Base-by-base conservation (phyloP, 2,888 invertebrate species). In the Tiliacea aurago region DNA sequence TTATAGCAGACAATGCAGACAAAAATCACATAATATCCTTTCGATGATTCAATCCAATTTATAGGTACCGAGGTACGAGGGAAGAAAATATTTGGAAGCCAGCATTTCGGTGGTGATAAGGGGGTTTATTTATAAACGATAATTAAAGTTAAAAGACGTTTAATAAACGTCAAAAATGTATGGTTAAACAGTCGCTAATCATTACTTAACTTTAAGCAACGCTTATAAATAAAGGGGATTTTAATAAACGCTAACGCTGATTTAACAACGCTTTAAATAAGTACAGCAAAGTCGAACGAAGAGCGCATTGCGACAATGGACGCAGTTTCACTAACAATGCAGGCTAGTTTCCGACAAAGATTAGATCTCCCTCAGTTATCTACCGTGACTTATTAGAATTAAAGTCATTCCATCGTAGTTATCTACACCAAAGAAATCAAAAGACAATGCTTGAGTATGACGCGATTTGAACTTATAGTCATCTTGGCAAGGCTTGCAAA, bases 371-470 rank as follows among this genome's bases (percentile, higher is more conserved):
- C 43, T 49, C 41, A 73, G 78, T 65, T 63, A 78, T 28, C 28
- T 28, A 28, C 43, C 49, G 62, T 66, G 55, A 56, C 69, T 49
- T 70, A 73, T 55, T 63, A 59, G 33, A 70, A 55, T 45, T 43
- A 58, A 41, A 55, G 81, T 64, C 18, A 43, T 64, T 73, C 20
- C 37, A 65, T 37, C 13, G 45, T 33, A n/a, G 45, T 45, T 61
- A 74, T 51, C 20, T 56, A 41, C 7, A 56, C 23, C 33, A 9
- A 64, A 53, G n/a, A 51, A 64, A 65, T 47, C 5, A 28, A n/a
- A 59, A 70, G n/a, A 80, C 80, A 83, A 76, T 80, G 68, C 58
- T 28, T 64, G 4, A 56, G 28, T 64, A 68, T 77, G 84, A 74
- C 70, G 70, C 28, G 23, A 56, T 64, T 51, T 47, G 45, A 83